These are phyloP conservation scores for Boleophthalmus pectinirostris DNA, from an alignment of 2,113 vertebrate genomes.

Conservation along the genomic window DNA sequence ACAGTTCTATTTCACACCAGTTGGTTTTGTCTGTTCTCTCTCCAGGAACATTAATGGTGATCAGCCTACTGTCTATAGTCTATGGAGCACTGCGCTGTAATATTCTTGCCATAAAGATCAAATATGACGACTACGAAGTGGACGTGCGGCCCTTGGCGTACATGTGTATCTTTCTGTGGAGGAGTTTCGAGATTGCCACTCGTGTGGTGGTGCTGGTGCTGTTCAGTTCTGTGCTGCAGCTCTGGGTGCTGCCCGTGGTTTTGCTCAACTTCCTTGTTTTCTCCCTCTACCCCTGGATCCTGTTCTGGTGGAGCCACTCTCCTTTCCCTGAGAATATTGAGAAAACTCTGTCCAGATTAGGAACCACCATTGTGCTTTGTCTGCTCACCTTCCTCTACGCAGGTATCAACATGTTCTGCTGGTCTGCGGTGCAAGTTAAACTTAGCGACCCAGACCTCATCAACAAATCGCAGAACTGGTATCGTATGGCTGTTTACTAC, in stretches of 20 bases:
- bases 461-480: slow-evolving; percentile 93
- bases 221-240: slow-evolving; percentile 90
- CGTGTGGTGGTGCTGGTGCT: slow-evolving; percentile 91
- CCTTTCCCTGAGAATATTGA: slow-evolving; percentile 96
- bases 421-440: slow-evolving; percentile 93
- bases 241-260: slow-evolving; percentile 87
- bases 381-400: slow-evolving; percentile 94
- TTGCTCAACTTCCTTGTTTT: slow-evolving; percentile 86
- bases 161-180: slow-evolving; percentile 93
- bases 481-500: slow-evolving; percentile 87
- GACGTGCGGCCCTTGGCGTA: slow-evolving; percentile 87
- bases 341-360: slow-evolving; percentile 88
- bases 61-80: slow-evolving; percentile 94
- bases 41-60: slow-evolving; percentile 88
- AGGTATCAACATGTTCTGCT: slow-evolving; percentile 98
- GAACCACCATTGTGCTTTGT: slow-evolving; percentile 90
- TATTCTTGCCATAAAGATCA: slow-evolving; percentile 96
- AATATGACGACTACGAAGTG: slow-evolving; percentile 93
- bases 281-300: slow-evolving; percentile 90
- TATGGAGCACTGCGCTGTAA: slow-evolving; percentile 97
- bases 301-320: slow-evolving; percentile 91
- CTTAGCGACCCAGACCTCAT: slow-evolving; percentile 92
- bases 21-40: slow-evolving; percentile 40
- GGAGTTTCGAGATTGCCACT: slow-evolving; percentile 93
- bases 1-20: slow-evolving; percentile 10